Evolutionary conservation across 2,888 invertebrate species (phyloP).

Genomic region (Scaptomyza reducta): DNA sequence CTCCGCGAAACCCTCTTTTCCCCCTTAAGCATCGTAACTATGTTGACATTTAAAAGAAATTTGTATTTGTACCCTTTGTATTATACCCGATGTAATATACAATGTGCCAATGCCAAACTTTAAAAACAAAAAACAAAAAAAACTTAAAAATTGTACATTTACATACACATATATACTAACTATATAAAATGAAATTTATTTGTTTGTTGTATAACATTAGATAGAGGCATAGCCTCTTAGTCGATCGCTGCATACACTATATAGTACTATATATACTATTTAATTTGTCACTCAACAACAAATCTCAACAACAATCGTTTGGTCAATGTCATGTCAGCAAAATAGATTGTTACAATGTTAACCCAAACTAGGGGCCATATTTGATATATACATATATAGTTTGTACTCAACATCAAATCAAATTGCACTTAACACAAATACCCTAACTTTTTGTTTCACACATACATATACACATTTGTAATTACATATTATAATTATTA

Average conservation of each 20-base stretch:
- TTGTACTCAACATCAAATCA: slow-evolving; percentile 30
- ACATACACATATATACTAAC: background rate
- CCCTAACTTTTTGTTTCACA: background rate
- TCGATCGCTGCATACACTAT: slow-evolving; percentile 26
- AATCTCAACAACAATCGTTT: slow-evolving; percentile 6
- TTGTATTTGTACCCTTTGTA: slow-evolving; percentile 52
- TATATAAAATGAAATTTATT: slow-evolving; percentile 18
- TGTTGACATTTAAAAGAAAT: no score
- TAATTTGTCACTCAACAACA: no score
- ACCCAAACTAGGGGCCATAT: slow-evolving; percentile 72
- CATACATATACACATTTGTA: slow-evolving; percentile 17
- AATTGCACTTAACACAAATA: no score
- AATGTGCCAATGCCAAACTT: slow-evolving; percentile 69
- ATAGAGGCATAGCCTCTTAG: slow-evolving; percentile 74
- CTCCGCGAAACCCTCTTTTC: no score
- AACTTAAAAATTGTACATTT: slow-evolving; percentile 14
- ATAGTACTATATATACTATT: background rate
- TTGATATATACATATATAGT: slow-evolving; percentile 49
- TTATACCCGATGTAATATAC: slow-evolving; percentile 64
- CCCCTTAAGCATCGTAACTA: background rate
- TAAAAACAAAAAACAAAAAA: background rate
- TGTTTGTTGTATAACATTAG: slow-evolving; percentile 74
- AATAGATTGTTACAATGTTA: slow-evolving; percentile 41
- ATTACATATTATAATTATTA: slow-evolving; percentile 9
- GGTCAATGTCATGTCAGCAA: slow-evolving; percentile 15